A percentile compares a stretch with the other conserved stretches of the same genome.
phyloP scores from a whole-genome alignment of 2,888 invertebrate species.

The Anthrax anthrax region DNA sequence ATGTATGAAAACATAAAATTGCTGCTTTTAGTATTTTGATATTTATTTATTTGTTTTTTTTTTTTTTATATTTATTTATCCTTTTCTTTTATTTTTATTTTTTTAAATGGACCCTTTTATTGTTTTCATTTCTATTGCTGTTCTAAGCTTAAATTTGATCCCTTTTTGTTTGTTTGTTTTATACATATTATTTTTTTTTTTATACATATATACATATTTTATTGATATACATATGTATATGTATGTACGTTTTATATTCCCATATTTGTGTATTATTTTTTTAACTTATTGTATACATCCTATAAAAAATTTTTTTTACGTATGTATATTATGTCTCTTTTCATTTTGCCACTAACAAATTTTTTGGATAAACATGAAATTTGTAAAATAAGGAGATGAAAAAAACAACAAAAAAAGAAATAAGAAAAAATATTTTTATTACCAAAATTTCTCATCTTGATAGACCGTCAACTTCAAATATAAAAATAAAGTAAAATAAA shows the following conservation, averaged over 20 bases:
- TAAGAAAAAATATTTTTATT: constrained; percentile 8
- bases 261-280: background rate
- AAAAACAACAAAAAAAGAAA: too few species aligned
- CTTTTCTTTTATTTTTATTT: background rate
- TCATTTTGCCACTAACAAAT: constrained; percentile 6
- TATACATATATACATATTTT: too few species aligned
- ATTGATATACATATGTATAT: too few species aligned
- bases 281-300: too few species aligned
- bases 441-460: constrained; percentile 7
- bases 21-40: too few species aligned
- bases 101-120: background rate
- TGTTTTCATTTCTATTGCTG: constrained; percentile 5
- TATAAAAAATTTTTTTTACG: too few species aligned
- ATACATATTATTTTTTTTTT: too few species aligned
- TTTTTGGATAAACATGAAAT: constrained; percentile 5
- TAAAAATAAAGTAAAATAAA: too few species aligned
- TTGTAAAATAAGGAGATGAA: too few species aligned
- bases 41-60: too few species aligned
- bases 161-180: constrained; percentile 1
- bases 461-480: constrained; percentile 4
- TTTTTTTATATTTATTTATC: too few species aligned
- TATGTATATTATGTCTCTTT: background rate
- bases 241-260: background rate
- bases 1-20: too few species aligned
- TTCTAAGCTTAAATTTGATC: constrained; percentile 6